These are phyloP conservation scores for Zosterops hypoxanthus DNA, from an alignment of 2,113 vertebrate genomes.

Conservation along the genomic window DNA sequence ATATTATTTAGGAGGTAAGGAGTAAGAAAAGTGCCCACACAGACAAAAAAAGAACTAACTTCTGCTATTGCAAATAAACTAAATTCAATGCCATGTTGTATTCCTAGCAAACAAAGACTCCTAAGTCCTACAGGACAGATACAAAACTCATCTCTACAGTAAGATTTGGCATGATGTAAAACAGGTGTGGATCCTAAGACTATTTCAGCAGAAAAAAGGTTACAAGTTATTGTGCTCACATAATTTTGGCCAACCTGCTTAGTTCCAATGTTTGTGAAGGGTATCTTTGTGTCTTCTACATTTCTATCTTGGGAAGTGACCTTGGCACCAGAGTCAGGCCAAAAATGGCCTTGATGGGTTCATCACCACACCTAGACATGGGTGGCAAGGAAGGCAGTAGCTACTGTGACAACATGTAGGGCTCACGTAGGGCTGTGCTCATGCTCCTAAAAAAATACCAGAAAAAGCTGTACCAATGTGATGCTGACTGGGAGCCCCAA, in stretches of 20 bases:
- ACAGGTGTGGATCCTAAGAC: not conserved
- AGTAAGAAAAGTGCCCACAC: not conserved
- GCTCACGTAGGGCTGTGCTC: not conserved
- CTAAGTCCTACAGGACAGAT: not conserved
- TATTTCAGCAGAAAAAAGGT: not conserved
- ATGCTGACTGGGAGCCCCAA: not conserved
- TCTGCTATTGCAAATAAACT: not conserved
- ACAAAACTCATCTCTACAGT: not conserved
- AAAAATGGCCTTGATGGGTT: not conserved
- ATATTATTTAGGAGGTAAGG: not conserved
- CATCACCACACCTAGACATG: too few species aligned
- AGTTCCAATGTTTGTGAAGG: not conserved
- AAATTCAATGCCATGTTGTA: not conserved
- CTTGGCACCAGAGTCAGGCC: not conserved
- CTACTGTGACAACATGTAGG: not conserved
- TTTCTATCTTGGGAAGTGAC: not conserved
- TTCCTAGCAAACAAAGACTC: not conserved
- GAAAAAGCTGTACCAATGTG: not conserved
- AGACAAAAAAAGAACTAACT: not conserved
- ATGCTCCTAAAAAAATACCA: not conserved
- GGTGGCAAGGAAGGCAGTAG: not conserved
- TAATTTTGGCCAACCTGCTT: not conserved
- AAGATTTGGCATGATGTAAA: not conserved
- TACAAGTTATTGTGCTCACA: not conserved
- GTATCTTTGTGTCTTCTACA: not conserved